Evolutionary conservation across 2,888 invertebrate species (phyloP), one percentile per base, ranked within the genome.

Genomic region (Leptinotarsa juncta): DNA sequence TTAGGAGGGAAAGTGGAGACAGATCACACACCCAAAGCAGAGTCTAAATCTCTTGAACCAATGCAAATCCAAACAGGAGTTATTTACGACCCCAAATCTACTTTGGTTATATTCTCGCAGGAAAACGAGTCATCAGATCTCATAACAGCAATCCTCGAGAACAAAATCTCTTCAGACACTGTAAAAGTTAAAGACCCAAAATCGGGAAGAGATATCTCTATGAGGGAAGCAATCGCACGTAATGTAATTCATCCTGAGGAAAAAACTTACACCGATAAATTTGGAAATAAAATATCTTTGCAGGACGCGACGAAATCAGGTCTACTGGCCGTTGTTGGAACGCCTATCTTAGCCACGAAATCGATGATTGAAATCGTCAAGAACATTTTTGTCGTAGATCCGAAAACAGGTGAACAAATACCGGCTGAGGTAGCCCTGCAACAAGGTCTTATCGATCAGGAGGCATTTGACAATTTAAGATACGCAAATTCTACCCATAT

Each of bases 361-460:
- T 92, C 93, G 80, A 90, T 93, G 0, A 90, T 94, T 72, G 92
- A 93, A 85, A 90, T 93, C 0, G 90, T 94, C 4, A 88, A 87
- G 76, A 86, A 85, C 79, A 75, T 84, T 1, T 92, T 94, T 89
- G 91, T 94, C 16, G 89, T 91, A 72, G 96, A 97, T 87, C 96
- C 97, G 0, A 91, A 91, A 81, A 94, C 95, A 1, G 96, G 95
- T 3, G 93, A 95, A 85, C 92, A 93, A 84, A 90, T 96, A 79
- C 94, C 95, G 1, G 91, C 95, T 81, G 94, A 95, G 87, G 93
- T 94, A 70, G 97, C 97, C 3, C 91, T 95, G 80, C 92, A 94
- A 84, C 90, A 93, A 76, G 96, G 95, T 10, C 87, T 94, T 75
- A 93, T 96, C 73, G 93, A 91, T 83, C 84, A 88, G 71, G 84